phyloP scores from a whole-genome alignment of 2,888 invertebrate species.

The Antitype chi region DNA sequence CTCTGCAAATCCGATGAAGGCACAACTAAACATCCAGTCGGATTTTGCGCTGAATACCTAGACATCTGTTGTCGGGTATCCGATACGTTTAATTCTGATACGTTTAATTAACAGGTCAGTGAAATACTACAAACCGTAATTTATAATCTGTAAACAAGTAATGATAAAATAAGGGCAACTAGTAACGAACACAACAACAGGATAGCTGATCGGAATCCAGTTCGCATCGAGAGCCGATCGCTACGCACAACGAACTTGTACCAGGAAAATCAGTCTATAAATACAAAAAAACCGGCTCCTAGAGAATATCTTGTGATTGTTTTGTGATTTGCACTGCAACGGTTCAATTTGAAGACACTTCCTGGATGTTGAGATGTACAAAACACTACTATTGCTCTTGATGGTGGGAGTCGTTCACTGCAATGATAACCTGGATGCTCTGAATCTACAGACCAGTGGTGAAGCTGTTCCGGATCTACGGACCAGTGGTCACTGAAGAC shows the following conservation, averaged over 20 bases:
- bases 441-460: too few relatives aligned
- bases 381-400: not conserved
- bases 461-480: not conserved
- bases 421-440: not conserved
- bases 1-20: slow-evolving; percentile 91
- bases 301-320: not conserved
- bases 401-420: not conserved
- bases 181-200: not conserved
- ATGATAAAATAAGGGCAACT: not conserved
- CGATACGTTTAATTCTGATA: not conserved
- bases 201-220: not conserved
- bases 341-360: not conserved
- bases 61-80: slow-evolving; percentile 77
- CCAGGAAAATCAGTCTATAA: slow-evolving; percentile 9
- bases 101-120: not conserved
- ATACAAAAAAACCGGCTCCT: not conserved
- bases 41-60: slow-evolving; percentile 77
- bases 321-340: not conserved
- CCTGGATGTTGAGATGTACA: not conserved
- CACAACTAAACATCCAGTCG: slow-evolving; percentile 42
- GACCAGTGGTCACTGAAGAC: too few relatives aligned
- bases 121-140: not conserved
- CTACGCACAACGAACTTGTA: not conserved
- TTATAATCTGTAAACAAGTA: not conserved
- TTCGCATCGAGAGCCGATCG: not conserved